Evolutionary conservation across 2,113 vertebrate genomes (phyloP).

Genomic region (Notothenia coriiceps): DNA sequence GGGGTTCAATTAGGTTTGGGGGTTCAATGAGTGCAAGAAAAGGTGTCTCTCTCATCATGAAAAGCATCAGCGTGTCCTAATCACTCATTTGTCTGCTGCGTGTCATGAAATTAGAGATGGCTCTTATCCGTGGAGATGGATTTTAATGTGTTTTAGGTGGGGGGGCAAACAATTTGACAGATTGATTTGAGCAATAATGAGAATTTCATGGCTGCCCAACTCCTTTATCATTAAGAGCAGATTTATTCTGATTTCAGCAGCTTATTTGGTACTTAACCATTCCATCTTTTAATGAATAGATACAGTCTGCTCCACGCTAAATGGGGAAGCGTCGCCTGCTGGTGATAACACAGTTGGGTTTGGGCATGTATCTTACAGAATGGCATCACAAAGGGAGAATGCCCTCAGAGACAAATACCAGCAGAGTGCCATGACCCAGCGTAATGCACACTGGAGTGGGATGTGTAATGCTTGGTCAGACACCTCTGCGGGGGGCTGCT

Average conservation of each 20-base stretch:
- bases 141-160: conserved; percentile 20
- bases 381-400: not conserved
- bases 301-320: not conserved
- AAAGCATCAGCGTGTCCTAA: conserved; percentile 7
- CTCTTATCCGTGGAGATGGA: conserved; percentile 38
- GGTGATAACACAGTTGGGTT: not conserved
- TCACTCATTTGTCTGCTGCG: not conserved
- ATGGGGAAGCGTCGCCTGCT: conserved; percentile 1
- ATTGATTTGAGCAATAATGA: conserved; percentile 57
- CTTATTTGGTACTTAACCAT: conserved; percentile 30
- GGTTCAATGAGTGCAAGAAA: conserved; percentile 47
- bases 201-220: conserved; percentile 36
- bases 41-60: not conserved
- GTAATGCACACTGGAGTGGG: conserved; percentile 46
- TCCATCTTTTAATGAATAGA: conserved; percentile 42
- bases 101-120: conserved; percentile 22
- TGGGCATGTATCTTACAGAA: conserved; percentile 1
- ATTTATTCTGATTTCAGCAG: conserved; percentile 52
- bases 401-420: conserved; percentile 21
- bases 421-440: conserved; percentile 26
- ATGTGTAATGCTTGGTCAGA: conserved; percentile 64
- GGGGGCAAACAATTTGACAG: conserved; percentile 40
- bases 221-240: conserved; percentile 40
- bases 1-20: conserved; percentile 26
- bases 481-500: conserved; percentile 60